A percentile compares a stretch with the other conserved stretches of the same genome.
Conservation (phyloP, 2,797 vertebrate genomes). For the Sebastes minor region DNA sequence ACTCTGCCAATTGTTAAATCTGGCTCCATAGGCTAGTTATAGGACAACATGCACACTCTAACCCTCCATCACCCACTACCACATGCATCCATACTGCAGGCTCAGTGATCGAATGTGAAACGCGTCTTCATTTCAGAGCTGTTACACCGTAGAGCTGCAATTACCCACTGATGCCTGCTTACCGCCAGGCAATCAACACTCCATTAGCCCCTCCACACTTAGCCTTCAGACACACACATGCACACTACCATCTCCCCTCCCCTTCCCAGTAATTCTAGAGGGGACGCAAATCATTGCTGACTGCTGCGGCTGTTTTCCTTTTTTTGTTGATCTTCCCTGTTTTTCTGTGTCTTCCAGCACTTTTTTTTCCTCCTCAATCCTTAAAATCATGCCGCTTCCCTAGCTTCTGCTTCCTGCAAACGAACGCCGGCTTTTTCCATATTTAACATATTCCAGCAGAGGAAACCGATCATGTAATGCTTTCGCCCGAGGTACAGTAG, state of each 20-base stretch:
- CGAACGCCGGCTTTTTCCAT: conserved; percentile 19
- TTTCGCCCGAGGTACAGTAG: conserved; percentile 60
- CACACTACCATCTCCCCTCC: conserved; percentile 22
- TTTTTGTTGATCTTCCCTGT: conserved; percentile 32
- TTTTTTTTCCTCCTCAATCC: conserved; percentile 1
- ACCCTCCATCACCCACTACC: conserved; percentile 12
- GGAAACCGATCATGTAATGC: conserved; percentile 66
- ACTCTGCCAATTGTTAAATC: not conserved
- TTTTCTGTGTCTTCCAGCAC: conserved; percentile 41
- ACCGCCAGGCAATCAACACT: conserved; percentile 82
- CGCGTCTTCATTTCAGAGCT: conserved; percentile 76
- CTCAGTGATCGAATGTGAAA: conserved; percentile 66
- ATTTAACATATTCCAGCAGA: conserved; percentile 53
- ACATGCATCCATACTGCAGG: conserved; percentile 26
- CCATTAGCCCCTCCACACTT: conserved; percentile 80
- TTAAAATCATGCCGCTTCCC: conserved; percentile 37
- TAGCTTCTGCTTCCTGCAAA: conserved; percentile 37
- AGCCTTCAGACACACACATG: conserved; percentile 55
- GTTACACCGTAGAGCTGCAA: conserved; percentile 77
- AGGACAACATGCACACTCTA: not conserved
- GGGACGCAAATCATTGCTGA: conserved; percentile 68
- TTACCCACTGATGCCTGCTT: conserved; percentile 82
- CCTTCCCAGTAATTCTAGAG: conserved; percentile 37
- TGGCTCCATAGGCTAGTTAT: not conserved
- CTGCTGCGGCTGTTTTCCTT: conserved; percentile 37